These are phyloP conservation scores for Papilio xuthus DNA, from an alignment of 1,140 invertebrate genomes.

Conservation along the genomic window DNA sequence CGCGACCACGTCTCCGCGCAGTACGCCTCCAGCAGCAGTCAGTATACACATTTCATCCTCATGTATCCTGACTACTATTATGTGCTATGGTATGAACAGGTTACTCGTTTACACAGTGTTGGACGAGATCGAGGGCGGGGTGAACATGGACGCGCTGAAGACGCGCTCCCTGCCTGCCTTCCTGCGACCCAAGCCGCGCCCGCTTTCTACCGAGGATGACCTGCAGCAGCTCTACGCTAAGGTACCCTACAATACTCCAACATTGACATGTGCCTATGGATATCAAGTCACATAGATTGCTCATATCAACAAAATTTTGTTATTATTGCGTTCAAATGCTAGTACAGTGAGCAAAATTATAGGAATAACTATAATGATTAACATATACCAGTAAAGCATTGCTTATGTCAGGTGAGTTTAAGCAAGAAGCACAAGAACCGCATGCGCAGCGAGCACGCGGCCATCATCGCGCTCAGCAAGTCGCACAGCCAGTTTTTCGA, in stretches of 20 bases:
- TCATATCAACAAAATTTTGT: too few species aligned
- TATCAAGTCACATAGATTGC: too few species aligned
- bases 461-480: slow-evolving; percentile 88
- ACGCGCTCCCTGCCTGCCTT: slow-evolving; percentile 86
- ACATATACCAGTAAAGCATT: neutral
- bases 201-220: slow-evolving; percentile 86
- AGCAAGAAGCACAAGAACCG: slow-evolving; percentile 88
- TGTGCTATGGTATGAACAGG: neutral
- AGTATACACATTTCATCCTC: slow-evolving; percentile 53
- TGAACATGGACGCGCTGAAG: slow-evolving; percentile 82
- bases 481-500: slow-evolving; percentile 86
- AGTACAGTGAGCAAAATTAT: too few species aligned
- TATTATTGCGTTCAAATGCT: too few species aligned
- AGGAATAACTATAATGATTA: too few species aligned
- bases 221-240: slow-evolving; percentile 87
- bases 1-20: slow-evolving; percentile 65
- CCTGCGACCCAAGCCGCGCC: slow-evolving; percentile 84
- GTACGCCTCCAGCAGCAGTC: slow-evolving; percentile 85
- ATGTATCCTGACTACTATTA: neutral
- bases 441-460: slow-evolving; percentile 88
- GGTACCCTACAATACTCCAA: slow-evolving; percentile 59
- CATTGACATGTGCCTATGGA: too few species aligned
- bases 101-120: slow-evolving; percentile 79
- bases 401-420: slow-evolving; percentile 83
- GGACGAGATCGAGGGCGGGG: slow-evolving; percentile 81